phyloP scores from a whole-genome alignment of 1,140 invertebrate species.

The Drosophila watanabei region DNA sequence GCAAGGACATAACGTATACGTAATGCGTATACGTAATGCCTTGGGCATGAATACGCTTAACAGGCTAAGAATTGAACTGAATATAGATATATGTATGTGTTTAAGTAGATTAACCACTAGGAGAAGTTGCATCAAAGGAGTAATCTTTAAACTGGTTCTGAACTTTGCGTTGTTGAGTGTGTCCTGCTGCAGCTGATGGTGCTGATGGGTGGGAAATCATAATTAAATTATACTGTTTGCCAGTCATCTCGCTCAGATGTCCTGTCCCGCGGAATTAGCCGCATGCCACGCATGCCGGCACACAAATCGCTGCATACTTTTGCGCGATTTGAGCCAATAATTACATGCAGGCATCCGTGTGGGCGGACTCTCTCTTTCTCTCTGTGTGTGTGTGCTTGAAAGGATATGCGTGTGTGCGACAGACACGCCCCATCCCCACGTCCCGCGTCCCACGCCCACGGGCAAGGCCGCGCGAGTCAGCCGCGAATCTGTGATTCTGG shows the following conservation, averaged over 20 bases:
- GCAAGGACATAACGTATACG: conserved; percentile 11
- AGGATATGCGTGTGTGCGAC: conserved; percentile 5
- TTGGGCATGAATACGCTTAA: conserved; percentile 1
- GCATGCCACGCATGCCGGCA: conserved; percentile 26
- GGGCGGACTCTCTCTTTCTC: background rate
- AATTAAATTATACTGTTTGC: conserved; percentile 40
- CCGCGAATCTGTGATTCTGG: conserved; percentile 7
- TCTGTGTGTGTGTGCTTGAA: conserved; percentile 7
- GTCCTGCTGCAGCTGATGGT: background rate
- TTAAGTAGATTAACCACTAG: background rate
- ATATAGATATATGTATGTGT: background rate
- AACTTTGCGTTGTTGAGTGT: background rate
- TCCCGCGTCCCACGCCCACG: conserved; percentile 1
- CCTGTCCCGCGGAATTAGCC: background rate
- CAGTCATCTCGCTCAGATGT: background rate
- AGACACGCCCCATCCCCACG: background rate
- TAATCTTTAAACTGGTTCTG: background rate
- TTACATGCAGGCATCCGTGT: conserved; percentile 55
- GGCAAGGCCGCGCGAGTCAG: background rate
- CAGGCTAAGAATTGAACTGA: background rate
- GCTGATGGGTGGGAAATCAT: background rate
- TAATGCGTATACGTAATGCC: conserved; percentile 14
- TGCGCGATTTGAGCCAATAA: conserved; percentile 72
- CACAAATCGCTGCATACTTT: conserved; percentile 56
- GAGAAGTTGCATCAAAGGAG: background rate